These are phyloP conservation scores for Rhorus exstirpatorius DNA, from an alignment of 2,888 invertebrate genomes.

Conservation along the genomic window DNA sequence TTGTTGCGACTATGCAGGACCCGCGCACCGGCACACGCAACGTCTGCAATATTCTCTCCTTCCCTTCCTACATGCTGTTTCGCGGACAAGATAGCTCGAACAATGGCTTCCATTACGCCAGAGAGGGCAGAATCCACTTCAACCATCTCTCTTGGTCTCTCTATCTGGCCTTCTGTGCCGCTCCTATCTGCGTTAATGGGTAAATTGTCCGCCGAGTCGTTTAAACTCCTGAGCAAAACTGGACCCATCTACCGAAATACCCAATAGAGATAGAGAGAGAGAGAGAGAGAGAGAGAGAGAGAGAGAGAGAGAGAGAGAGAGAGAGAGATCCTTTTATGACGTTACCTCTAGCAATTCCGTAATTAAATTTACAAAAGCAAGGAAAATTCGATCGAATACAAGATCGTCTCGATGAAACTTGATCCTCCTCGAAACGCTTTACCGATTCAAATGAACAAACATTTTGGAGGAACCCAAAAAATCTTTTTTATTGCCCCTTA, in stretches of 20 bases:
- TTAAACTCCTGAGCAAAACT: constrained; percentile 81
- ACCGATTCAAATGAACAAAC: background rate
- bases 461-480: background rate
- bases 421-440: background rate
- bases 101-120: constrained; percentile 84
- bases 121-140: constrained; percentile 74
- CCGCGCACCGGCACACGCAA: constrained; percentile 67
- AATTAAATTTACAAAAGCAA: background rate
- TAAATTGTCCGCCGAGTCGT: constrained; percentile 83
- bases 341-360: constrained; percentile 29
- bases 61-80: constrained; percentile 51
- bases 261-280: background rate
- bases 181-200: constrained; percentile 81
- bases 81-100: constrained; percentile 82
- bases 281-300: constrained; percentile 2
- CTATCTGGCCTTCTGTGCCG: constrained; percentile 6
- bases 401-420: constrained; percentile 4
- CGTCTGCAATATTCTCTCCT: constrained; percentile 48
- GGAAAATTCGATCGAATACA: constrained; percentile 33
- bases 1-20: background rate
- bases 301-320: constrained; percentile 8
- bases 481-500: background rate
- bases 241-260: constrained; percentile 56
- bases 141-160: constrained; percentile 12
- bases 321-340: constrained; percentile 22